Base-by-base conservation (phyloP, 2,113 vertebrate species). In the Muntiacus muntjak region DNA sequence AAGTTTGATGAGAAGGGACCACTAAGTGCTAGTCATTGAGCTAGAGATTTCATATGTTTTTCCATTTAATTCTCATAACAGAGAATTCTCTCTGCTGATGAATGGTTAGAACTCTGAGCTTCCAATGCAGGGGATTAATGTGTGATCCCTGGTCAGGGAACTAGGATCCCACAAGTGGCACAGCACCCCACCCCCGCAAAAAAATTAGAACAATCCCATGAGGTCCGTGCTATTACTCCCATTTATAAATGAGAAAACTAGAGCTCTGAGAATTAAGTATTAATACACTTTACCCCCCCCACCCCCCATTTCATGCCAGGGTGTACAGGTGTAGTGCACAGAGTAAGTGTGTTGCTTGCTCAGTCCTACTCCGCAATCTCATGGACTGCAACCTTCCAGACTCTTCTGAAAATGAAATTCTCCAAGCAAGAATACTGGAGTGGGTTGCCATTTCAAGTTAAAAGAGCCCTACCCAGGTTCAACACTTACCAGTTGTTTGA, bases 231-330 rank as follows among this genome's bases (percentile, higher is more conserved):
- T 83, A 26, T 92, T 85, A 60, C 33, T 90, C 45, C 36, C 67
- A 83, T 78, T 95, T 96, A 91, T 67, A 89, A 87, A 91, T 47
- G 40, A 86, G 21, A 91, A 78, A 89, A 93, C 40, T 28, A 89
- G 17, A 7, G 13, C 28, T 84, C 89, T 55, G 47, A 76, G 14
- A 90, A 47, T 33, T 85, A 81, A 88, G 25, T 60, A 78, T 78
- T 47, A 50, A 52, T 52, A 12, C 45, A 33, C 87, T 92, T 92
- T 54, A 40, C 10, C 19, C n/a, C 47, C 47, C 4, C n/a, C 67
- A 55, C 7, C 12, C 60, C 45, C 14, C 60, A 33, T 54, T 10
- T 96, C 47, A 71, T 81, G 30, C 79, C 50, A 26, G 28, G 55
- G 16, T 25, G 9, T 50, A 6, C 43, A 26, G 10, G 9, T 45